These are phyloP conservation scores for Atherinomorus stipes DNA, from an alignment of 2,113 vertebrate species.

Conservation along the genomic window DNA sequence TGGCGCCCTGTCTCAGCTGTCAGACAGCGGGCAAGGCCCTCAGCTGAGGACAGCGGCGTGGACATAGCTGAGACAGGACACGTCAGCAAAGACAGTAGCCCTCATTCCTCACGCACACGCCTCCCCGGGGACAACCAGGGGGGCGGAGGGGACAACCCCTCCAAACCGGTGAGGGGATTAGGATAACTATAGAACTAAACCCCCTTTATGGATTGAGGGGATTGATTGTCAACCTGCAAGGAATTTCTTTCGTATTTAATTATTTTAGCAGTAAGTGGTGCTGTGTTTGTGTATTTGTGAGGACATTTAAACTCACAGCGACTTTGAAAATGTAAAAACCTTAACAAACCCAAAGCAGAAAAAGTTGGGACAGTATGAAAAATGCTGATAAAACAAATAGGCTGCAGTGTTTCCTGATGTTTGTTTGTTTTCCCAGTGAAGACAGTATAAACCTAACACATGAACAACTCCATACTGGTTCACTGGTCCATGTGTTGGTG, in stretches of 20 bases:
- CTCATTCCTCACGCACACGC: conserved; percentile 80
- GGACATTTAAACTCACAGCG: no score
- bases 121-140: conserved; percentile 79
- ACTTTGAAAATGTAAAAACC: no score
- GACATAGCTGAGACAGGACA: conserved; percentile 91
- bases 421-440: no score
- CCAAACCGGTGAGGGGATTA: conserved; percentile 90
- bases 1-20: conserved; percentile 93
- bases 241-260: background rate
- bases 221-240: conserved; percentile 3
- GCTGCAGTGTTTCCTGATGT: no score
- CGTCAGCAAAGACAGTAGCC: conserved; percentile 86
- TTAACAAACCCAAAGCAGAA: no score
- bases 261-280: background rate
- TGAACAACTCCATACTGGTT: no score
- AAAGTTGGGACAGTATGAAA: no score
- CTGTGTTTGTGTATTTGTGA: conserved; percentile 21
- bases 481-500: no score
- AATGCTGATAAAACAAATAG: no score
- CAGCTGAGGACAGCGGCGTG: conserved; percentile 98
- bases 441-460: no score
- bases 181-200: conserved; percentile 11
- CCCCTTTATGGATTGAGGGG: conserved; percentile 19
- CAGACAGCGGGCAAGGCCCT: conserved; percentile 96
- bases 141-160: conserved; percentile 68